These are phyloP conservation scores for Drosophila sp. DNA, from an alignment of 1,140 invertebrate genomes.

Conservation along the genomic window DNA sequence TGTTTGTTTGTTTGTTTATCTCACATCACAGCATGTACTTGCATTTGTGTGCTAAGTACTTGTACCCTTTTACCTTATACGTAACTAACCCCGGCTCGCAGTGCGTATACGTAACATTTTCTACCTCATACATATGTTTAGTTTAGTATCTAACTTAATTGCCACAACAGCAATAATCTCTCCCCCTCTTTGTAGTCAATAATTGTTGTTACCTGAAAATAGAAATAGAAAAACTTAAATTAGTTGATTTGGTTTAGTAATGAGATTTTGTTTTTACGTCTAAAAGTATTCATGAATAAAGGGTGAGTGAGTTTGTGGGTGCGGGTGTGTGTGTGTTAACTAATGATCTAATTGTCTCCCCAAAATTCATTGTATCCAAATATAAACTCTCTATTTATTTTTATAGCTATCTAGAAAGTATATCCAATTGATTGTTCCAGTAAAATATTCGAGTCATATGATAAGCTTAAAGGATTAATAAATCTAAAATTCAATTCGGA, in stretches of 20 bases:
- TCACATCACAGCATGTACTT: conserved; percentile 23
- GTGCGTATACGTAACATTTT: conserved; percentile 13
- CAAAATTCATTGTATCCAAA: background rate
- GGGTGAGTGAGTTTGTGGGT: background rate
- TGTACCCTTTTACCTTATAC: conserved; percentile 36
- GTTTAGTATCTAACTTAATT: conserved; percentile 18
- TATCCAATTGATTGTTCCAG: too few relatives aligned
- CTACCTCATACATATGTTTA: background rate
- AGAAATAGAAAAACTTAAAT: conserved; percentile 3
- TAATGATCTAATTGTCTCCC: background rate
- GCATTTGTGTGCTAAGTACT: conserved; percentile 30
- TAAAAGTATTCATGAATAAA: background rate
- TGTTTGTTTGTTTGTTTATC: conserved; percentile 30
- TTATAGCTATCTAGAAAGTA: background rate
- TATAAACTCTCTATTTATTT: background rate
- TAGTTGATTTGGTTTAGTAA: conserved; percentile 2
- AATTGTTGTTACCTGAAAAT: conserved; percentile 13
- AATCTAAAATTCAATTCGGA: too few relatives aligned
- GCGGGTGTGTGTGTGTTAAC: background rate
- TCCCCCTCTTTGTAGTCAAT: background rate
- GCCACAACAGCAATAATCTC: background rate
- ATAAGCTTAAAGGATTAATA: too few relatives aligned
- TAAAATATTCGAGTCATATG: too few relatives aligned
- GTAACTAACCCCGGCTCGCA: background rate
- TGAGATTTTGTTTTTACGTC: background rate